Percentiles rank a stretch among this genome's conserved stretches.
Conservation (phyloP, 2,113 vertebrate species). For the Suncus etruscus region DNA sequence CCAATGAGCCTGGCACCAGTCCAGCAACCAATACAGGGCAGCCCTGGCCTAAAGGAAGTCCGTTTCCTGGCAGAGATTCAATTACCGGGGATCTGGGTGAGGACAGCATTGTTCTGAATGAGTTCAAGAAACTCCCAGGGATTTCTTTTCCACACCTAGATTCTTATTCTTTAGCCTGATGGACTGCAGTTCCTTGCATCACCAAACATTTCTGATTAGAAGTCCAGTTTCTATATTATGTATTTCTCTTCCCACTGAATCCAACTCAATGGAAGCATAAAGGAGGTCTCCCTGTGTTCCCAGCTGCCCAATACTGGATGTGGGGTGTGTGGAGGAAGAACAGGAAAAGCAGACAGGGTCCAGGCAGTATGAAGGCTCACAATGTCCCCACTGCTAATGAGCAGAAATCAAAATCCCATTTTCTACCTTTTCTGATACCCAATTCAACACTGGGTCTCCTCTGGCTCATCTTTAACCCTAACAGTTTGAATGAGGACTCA, state of each 20-base stretch:
- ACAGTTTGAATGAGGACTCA: slow-evolving; percentile 38
- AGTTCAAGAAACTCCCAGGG: slow-evolving; percentile 42
- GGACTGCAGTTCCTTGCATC: background rate
- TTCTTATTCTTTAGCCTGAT: background rate
- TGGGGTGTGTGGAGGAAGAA: background rate
- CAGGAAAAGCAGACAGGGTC: too few relatives aligned
- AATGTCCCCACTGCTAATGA: background rate
- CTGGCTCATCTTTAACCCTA: background rate
- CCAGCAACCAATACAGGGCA: background rate
- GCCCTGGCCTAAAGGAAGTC: slow-evolving; percentile 58
- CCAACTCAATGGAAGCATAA: background rate
- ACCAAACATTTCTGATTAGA: background rate
- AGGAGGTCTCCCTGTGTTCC: too few relatives aligned
- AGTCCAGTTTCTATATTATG: background rate
- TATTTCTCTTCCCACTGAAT: background rate
- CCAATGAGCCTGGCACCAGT: background rate
- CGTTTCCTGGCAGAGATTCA: slow-evolving; percentile 61
- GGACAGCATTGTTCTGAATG: slow-evolving; percentile 51
- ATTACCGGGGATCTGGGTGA: background rate
- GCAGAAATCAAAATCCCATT: background rate
- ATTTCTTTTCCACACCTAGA: background rate
- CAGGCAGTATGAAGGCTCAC: background rate
- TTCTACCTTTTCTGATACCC: background rate
- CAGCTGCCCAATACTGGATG: background rate
- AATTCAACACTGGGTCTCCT: background rate